Evolutionary conservation across 2,113 vertebrate species (phyloP).

Genomic region (human (Homo sapiens)): GRCh38 chr5:170963001-170963500

Average conservation of each 20-base stretch:
- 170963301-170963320: neutral
- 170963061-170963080: constrained; percentile 17
- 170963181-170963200: neutral
- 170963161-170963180: neutral
- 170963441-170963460: neutral
- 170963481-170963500: no score
- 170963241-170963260: neutral
- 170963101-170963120: neutral
- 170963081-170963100: neutral
- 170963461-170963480: neutral
- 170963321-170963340: neutral
- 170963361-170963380: neutral
- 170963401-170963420: neutral
- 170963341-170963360: neutral
- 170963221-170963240: neutral
- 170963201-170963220: neutral
- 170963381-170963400: neutral
- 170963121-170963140: neutral
- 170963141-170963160: neutral
- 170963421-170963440: neutral
- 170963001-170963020: neutral
- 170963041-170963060: neutral
- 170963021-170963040: neutral
- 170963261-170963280: neutral
- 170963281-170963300: neutral